Conservation (phyloP, 2,113 vertebrate genomes). For the Scomber japonicus region DNA sequence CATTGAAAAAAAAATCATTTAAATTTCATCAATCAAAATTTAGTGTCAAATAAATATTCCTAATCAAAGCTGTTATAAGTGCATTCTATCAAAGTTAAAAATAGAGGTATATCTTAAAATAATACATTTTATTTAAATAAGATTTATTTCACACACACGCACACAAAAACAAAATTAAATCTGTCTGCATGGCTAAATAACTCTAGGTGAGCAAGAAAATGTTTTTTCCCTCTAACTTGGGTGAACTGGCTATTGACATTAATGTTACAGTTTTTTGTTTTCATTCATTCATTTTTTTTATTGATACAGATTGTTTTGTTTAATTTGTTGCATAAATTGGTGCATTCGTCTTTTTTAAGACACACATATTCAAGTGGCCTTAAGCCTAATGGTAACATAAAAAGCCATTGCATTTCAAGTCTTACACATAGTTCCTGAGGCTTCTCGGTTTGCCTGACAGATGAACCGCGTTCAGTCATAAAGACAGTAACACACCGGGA, state of each 20-base stretch:
- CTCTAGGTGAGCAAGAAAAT: neutral
- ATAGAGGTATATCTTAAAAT: too few relatives aligned
- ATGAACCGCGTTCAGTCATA: slow-evolving; percentile 38
- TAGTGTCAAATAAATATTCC: neutral
- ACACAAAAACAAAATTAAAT: neutral
- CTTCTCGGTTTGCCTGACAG: slow-evolving; percentile 31
- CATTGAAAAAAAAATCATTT: neutral
- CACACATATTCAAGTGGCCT: neutral
- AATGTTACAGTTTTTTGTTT: neutral
- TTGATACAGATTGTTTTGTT: neutral
- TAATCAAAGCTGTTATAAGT: neutral
- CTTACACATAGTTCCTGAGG: neutral
- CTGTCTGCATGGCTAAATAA: neutral
- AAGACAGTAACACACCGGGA: slow-evolving; percentile 28
- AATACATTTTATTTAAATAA: too few relatives aligned
- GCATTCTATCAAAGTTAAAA: neutral
- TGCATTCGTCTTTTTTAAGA: neutral
- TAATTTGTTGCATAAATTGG: neutral
- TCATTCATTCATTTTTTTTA: neutral
- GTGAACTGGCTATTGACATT: slow-evolving; percentile 1
- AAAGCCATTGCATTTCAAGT: neutral
- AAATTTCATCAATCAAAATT: neutral
- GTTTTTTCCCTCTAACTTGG: neutral
- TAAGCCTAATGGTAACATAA: neutral
- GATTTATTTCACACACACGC: too few relatives aligned